Percentiles rank a stretch among this genome's conserved stretches.
phyloP scores from a whole-genome alignment of 2,888 invertebrate genomes.

The Amblyjoppa fuscipennis region DNA sequence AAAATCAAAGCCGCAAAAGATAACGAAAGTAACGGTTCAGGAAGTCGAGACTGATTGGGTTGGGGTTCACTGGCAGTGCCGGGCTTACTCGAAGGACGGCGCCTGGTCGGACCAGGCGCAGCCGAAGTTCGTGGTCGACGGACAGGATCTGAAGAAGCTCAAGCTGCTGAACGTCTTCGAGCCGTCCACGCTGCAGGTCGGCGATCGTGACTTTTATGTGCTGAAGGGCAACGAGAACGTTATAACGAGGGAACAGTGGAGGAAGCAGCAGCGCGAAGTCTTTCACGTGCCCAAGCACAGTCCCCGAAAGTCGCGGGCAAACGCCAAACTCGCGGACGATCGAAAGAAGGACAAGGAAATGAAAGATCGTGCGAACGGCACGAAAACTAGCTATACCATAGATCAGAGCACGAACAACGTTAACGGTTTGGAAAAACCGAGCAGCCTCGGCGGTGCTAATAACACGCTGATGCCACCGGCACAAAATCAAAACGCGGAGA shows the following conservation, averaged over 20 bases:
- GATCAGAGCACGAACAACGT: conserved; percentile 70
- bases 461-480: conserved; percentile 76
- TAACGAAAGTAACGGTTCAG: conserved; percentile 90
- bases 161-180: conserved; percentile 95
- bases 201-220: conserved; percentile 94
- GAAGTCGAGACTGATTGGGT: conserved; percentile 93
- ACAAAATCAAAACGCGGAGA: conserved; percentile 79
- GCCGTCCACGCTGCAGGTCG: conserved; percentile 95
- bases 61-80: conserved; percentile 95
- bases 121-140: conserved; percentile 89
- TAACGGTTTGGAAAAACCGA: conserved; percentile 71
- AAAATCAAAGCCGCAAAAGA: conserved; percentile 83
- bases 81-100: conserved; percentile 88
- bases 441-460: conserved; percentile 43
- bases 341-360: conserved; percentile 74
- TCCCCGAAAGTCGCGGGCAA: conserved; percentile 80
- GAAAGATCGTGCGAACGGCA: conserved; percentile 65
- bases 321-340: conserved; percentile 76
- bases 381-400: conserved; percentile 44
- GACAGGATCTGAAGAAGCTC: conserved; percentile 93
- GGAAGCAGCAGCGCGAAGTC: conserved; percentile 82
- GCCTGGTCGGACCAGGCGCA: conserved; percentile 88
- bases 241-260: conserved; percentile 93
- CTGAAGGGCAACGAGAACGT: conserved; percentile 91
- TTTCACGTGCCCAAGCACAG: conserved; percentile 83